These are phyloP conservation scores for Epistrophella euchroma DNA, from an alignment of 2,888 invertebrate species.

Conservation along the genomic window DNA sequence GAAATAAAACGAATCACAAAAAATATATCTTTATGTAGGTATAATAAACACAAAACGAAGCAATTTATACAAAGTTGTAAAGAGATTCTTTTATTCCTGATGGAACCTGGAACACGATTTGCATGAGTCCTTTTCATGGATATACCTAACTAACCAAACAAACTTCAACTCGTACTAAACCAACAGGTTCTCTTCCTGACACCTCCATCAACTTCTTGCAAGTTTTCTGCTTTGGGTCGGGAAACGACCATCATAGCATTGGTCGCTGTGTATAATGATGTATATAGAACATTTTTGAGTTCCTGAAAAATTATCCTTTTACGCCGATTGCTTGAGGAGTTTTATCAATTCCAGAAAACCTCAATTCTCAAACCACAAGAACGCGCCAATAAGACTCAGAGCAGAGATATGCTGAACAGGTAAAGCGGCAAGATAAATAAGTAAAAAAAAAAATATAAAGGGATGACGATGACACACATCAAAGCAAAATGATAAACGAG, in stretches of 20 bases:
- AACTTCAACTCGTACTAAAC: conserved; percentile 47
- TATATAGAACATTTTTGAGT: conserved; percentile 40
- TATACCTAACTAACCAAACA: conserved; percentile 41
- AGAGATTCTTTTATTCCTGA: conserved; percentile 22
- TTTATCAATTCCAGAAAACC: conserved; percentile 11
- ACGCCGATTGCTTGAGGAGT: conserved; percentile 45
- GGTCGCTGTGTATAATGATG: conserved; percentile 9
- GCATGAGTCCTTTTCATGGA: conserved; percentile 15
- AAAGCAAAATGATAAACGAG: conserved; percentile 59
- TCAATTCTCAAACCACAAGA: conserved; percentile 22
- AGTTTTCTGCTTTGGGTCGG: not conserved
- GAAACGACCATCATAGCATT: not conserved
- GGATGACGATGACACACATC: conserved; percentile 27
- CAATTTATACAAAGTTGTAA: conserved; percentile 20
- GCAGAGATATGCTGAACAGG: not conserved
- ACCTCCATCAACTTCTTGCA: conserved; percentile 48
- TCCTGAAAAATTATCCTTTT: conserved; percentile 59
- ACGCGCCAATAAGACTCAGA: not conserved
- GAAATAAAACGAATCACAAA: not conserved
- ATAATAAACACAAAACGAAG: conserved; percentile 19
- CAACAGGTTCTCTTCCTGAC: conserved; percentile 57
- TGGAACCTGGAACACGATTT: conserved; percentile 18
- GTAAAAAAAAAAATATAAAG: conserved; percentile 8
- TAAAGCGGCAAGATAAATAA: conserved; percentile 9
- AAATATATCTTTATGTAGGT: not conserved